Percentiles rank a stretch among this genome's conserved stretches.
phyloP scores from a whole-genome alignment of 2,797 vertebrate genomes.

The Salmo trutta region DNA sequence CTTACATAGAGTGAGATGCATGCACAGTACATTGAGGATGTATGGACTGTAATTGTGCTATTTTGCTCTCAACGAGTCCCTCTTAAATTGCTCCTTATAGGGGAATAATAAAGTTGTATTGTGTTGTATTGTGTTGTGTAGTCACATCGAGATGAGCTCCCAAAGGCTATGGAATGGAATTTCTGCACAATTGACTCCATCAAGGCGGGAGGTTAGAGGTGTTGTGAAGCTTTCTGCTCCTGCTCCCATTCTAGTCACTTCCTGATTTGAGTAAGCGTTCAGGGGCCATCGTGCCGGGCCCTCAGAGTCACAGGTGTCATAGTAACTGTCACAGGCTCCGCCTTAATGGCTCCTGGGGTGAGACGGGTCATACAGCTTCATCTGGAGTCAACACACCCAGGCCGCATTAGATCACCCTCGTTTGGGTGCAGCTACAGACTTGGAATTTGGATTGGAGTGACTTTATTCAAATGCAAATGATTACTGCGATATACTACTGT shows the following conservation, averaged over 20 bases:
- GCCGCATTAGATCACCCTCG: neutral
- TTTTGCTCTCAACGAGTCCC: neutral
- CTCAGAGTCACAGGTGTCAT: conserved; percentile 19
- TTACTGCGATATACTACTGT: neutral
- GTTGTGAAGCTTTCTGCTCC: conserved; percentile 20
- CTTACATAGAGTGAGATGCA: neutral
- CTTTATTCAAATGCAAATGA: neutral
- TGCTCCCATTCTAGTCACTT: neutral
- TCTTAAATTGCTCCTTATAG: conserved; percentile 1
- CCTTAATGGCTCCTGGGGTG: neutral
- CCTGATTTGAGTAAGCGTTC: conserved; percentile 30
- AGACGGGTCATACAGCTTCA: neutral
- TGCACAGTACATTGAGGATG: neutral
- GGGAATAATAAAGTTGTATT: conserved; percentile 24
- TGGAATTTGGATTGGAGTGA: neutral
- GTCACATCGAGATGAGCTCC: conserved; percentile 48
- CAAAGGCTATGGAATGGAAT: conserved; percentile 56
- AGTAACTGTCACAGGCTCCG: neutral
- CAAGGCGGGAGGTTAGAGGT: conserved; percentile 49
- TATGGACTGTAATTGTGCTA: neutral
- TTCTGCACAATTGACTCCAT: conserved; percentile 74
- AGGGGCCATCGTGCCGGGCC: neutral
- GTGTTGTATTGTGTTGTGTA: conserved; percentile 25
- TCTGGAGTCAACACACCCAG: neutral
- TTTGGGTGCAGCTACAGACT: neutral